A percentile compares a stretch with the other conserved stretches of the same genome.
Evolutionary conservation across 2,113 vertebrate genomes (phyloP).

Genomic region (Typhlomys cinereus): DNA sequence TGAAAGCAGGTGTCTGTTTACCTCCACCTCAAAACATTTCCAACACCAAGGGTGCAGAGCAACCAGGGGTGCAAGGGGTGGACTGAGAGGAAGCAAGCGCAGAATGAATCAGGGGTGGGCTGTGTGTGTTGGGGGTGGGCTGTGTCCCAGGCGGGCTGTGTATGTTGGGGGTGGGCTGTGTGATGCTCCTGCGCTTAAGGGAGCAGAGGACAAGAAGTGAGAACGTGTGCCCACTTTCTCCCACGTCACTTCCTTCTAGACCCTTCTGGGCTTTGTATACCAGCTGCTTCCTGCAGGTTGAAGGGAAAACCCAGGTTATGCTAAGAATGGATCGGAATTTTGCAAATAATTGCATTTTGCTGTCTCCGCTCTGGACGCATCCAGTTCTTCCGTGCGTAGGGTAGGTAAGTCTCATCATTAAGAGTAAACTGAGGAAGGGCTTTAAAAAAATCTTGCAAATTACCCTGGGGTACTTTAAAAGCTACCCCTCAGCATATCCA

Average conservation of each 20-base stretch:
- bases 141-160: background rate
- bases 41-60: background rate
- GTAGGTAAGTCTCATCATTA: background rate
- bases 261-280: background rate
- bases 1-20: constrained; percentile 68
- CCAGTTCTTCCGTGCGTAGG: background rate
- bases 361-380: background rate
- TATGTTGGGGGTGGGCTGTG: background rate
- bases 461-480: constrained; percentile 15
- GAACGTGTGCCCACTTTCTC: no score
- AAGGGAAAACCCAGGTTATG: background rate
- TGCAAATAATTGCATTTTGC: background rate
- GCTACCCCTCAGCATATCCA: background rate
- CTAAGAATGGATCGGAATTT: background rate
- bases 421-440: background rate
- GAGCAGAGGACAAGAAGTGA: no score
- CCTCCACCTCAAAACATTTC: constrained; percentile 50
- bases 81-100: constrained; percentile 50
- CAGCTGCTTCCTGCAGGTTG: background rate
- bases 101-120: background rate
- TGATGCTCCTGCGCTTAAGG: background rate
- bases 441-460: background rate
- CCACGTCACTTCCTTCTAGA: background rate
- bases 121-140: background rate
- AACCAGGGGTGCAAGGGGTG: background rate